phyloP scores from a whole-genome alignment of 1,140 invertebrate genomes.

The Micrasema longulum region DNA sequence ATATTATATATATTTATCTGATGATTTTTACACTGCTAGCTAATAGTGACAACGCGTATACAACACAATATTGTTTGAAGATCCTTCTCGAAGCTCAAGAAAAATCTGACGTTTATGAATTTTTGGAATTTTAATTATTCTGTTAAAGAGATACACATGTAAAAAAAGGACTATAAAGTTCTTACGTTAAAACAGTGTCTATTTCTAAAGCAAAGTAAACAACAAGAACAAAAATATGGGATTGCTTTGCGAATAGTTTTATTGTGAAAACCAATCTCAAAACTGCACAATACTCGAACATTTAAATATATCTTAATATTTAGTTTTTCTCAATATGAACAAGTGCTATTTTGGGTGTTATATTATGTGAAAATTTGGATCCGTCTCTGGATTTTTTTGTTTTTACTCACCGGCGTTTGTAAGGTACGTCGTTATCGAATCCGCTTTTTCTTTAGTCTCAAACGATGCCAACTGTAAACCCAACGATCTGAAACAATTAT shows the following conservation, averaged over 20 bases:
- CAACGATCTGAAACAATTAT: slow-evolving; percentile 72
- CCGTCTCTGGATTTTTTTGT: neutral
- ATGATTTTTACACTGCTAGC: too few relatives aligned
- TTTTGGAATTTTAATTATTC: too few relatives aligned
- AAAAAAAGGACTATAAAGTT: too few relatives aligned
- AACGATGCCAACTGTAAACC: slow-evolving; percentile 87
- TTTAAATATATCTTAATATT: neutral
- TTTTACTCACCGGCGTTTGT: slow-evolving; percentile 76
- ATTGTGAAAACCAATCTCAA: neutral
- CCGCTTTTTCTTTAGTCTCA: slow-evolving; percentile 87
- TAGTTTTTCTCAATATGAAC: neutral
- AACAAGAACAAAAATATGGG: neutral
- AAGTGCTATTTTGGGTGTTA: neutral
- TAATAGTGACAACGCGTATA: too few relatives aligned
- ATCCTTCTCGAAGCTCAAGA: too few relatives aligned
- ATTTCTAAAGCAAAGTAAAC: too few relatives aligned
- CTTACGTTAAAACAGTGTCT: too few relatives aligned
- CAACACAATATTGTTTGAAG: too few relatives aligned
- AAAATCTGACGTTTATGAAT: too few relatives aligned
- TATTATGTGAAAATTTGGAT: neutral
- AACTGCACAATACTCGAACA: too few relatives aligned
- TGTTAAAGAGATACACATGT: too few relatives aligned
- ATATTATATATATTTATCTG: too few relatives aligned
- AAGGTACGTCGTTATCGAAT: slow-evolving; percentile 84
- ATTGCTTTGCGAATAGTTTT: neutral